Base-by-base conservation (phyloP, 1,140 invertebrate genomes). In the Calycopis cecrops region DNA sequence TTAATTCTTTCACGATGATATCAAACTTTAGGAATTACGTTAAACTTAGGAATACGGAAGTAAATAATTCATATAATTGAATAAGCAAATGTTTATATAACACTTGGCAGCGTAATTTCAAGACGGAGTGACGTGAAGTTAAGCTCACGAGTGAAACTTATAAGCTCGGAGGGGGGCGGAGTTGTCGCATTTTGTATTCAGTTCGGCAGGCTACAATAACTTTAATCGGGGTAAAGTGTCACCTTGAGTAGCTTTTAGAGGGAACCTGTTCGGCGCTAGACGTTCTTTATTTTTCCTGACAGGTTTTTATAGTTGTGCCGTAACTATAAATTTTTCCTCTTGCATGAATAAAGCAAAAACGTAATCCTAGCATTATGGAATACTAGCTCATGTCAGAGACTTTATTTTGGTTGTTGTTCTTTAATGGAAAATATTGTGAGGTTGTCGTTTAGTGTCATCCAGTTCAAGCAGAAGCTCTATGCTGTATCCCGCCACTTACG, bases 181-280 rank as follows among this genome's bases (percentile, higher is more conserved):
- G 61, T 61, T 68, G 59, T 62, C 73, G 75, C 76, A 85, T 84
- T 72, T 84, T 77, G 77, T 84, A 87, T 84, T 85, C 81, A 82
- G 81, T 81, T 83, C 79, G 81, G 72, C 71, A 73, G 70, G 63
- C 73, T 72, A 75, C 76, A 79, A 85, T 85, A 87, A 87, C 77
- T 79, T 85, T 85, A 85, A 83, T 86, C 79, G 74, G 79, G 77
- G 70, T 72, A 82, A 84, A 85, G 77, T 85, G 79, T 87, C 79
- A 87, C 79, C 81, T 85, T 77, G 72, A 85, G 76, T 80, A 73
- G 79, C 76, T 86, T 78, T 78, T 59, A 65, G 74, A 82, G 78
- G 73, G 73, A 76, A 71, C 79, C 76, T 85, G 77, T 82, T 72
- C 73, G 71, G 66, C 77, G 71, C 65, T 79, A 48, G 66, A 63